Evolutionary conservation across 2,797 vertebrate species (phyloP).

Genomic region (Pseudotriccus pelzelni): DNA sequence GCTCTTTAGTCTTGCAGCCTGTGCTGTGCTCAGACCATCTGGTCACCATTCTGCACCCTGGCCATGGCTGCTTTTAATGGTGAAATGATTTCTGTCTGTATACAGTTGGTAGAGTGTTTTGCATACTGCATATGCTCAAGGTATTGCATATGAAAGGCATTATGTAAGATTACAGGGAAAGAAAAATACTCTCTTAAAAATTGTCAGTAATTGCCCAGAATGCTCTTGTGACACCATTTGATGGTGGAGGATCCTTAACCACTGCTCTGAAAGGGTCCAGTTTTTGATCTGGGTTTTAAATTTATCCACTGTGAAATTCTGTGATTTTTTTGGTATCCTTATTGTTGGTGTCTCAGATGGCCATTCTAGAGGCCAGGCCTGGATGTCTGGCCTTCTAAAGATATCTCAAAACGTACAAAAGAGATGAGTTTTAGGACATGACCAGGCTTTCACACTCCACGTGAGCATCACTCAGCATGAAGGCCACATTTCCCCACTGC

Average conservation of each 20-base stretch:
- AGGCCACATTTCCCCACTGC: rapidly evolving
- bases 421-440: neutral
- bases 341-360: neutral
- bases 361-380: neutral
- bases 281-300: conserved; percentile 14
- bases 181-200: conserved; percentile 49
- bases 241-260: neutral
- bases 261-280: neutral
- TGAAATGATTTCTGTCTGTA: conserved; percentile 43
- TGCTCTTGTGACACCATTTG: conserved; percentile 46
- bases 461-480: rapidly evolving
- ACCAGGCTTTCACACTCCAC: neutral
- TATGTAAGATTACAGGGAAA: conserved; percentile 51
- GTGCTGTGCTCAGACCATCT: conserved; percentile 44
- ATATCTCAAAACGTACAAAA: neutral
- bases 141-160: conserved; percentile 63
- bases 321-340: neutral
- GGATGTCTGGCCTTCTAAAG: neutral
- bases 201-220: conserved; percentile 51
- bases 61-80: conserved; percentile 38
- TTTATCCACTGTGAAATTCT: neutral
- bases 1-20: neutral
- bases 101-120: conserved; percentile 51
- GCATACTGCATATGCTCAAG: conserved; percentile 23
- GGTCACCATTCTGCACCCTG: conserved; percentile 57